Base-by-base conservation (phyloP, 2,888 invertebrate genomes). In the Harpalus rubripes region DNA sequence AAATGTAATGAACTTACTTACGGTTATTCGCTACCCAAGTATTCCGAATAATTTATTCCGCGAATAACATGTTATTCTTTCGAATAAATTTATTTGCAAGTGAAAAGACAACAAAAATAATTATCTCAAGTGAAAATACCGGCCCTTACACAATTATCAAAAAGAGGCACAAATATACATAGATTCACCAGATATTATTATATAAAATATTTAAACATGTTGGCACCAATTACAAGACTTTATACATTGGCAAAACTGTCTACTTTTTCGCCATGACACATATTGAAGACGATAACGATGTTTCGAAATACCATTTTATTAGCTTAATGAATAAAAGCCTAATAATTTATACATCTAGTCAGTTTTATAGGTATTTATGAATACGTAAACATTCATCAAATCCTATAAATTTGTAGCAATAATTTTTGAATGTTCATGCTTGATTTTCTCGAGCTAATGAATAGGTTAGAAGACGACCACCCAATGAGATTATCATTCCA, bases 291-390 rank as follows among this genome's bases (percentile, higher is more conserved):
- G 39, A 68, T 68, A 39, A 26, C 15, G 16, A 63, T 6, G 26
- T 39, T 68, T 68, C 39, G 32, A 39, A 74, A 44, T 74, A 10
- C 7, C 2, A 44, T 74, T 44, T 74, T 52, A 44, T 44, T 74
- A 18, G 2, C 72, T 74, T 74, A 74, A 74, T 74, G 72, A 74
- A 74, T 74, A 74, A 74, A 74, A 74, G 3, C 15, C 44, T 44
- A 41, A 74, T 74, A 74, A 41, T 44, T 74, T 74, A 74, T 12
- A 44, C 12, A 44, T 7, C 72, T 74, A 44, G 72, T 74, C 72
- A 74, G 72, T 74, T 74, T 74, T 74, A 74, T 74, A 52, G 72
- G 72, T 44, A 44, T 74, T 74, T 74, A 74, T 74, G 72, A 44
- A 74, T 44, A 18, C 18, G 52, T 44, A 74, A 44, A 74, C 72